phyloP scores from a whole-genome alignment of 2,797 vertebrate genomes.

The Miichthys miiuy region DNA sequence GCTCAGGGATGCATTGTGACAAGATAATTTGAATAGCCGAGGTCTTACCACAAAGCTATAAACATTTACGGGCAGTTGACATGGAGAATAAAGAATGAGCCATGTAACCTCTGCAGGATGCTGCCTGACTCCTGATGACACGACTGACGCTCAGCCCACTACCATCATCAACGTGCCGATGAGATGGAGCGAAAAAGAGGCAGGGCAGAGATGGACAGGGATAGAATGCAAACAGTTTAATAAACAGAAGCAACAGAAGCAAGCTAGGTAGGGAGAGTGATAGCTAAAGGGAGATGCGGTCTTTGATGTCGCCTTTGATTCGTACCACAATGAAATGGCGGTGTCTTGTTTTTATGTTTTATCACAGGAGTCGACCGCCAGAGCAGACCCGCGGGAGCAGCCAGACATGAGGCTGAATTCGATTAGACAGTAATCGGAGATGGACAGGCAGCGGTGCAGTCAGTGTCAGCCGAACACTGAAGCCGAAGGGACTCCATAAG shows the following conservation, averaged over 20 bases:
- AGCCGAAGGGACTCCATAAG: conserved; percentile 68
- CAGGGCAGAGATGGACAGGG: conserved; percentile 5
- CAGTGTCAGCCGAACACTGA: conserved; percentile 33
- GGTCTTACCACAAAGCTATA: conserved; percentile 85
- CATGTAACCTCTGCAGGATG: conserved; percentile 76
- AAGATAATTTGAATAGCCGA: conserved; percentile 87
- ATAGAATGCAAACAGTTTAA: conserved; percentile 67
- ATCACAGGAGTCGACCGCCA: conserved; percentile 78
- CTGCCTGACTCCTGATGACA: conserved; percentile 72
- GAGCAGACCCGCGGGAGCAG: conserved; percentile 78
- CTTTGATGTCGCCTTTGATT: conserved; percentile 78
- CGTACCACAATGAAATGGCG: conserved; percentile 77
- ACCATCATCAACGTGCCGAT: conserved; percentile 38
- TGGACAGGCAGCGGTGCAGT: conserved; percentile 71
- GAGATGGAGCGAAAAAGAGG: conserved; percentile 14
- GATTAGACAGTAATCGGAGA: conserved; percentile 83
- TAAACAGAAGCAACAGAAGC: conserved; percentile 53
- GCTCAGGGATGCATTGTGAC: conserved; percentile 87
- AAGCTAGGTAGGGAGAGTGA: conserved; percentile 27
- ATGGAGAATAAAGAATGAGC: conserved; percentile 85
- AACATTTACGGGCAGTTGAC: conserved; percentile 87
- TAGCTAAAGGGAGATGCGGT: conserved; percentile 60
- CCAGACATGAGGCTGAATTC: conserved; percentile 83
- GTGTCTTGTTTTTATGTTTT: conserved; percentile 84
- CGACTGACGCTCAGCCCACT: conserved; percentile 36